Base-by-base conservation (phyloP, 2,113 vertebrate genomes). In the Sinocyclocheilus anshuiensis region DNA sequence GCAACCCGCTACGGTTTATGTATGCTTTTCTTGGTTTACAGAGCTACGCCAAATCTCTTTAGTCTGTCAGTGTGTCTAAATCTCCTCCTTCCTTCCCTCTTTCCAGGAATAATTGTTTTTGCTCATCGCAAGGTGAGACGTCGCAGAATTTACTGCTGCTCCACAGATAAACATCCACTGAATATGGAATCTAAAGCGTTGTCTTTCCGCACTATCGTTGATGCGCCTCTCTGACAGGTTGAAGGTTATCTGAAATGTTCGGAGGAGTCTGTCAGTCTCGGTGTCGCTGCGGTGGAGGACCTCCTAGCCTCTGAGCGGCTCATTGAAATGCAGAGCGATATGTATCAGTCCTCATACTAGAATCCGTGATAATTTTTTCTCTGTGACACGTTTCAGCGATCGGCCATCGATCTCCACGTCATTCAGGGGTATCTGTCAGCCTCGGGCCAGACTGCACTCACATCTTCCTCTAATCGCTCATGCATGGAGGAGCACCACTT, bases 391-490 rank as follows among this genome's bases (percentile, higher is more conserved):
- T 83, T 85, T 50, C 77, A 81, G 82, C 45, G 50, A 84, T 85
- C 67, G n/a, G 48, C 78, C 82, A 89, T 87, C 85, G 85, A 88
- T 90, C 90, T 87, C 76, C 12, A 29, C 26, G 67, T 88, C 74
- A 89, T 81, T 86, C 74, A 20, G 13, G 29, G 81, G 79, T 87
- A 87, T 89, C 79, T 57, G 71, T 88, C 86, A 88, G 83, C 86
- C 86, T 71, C 75, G 8, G 82, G 84, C 77, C 50, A 59, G 61
- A 24, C 12, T 53, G 77, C 10, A 39, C 24, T 65, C 26, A 55
- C 72, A 72, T 88, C 85, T 83, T 65, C 63, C 65, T 55, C 48
- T 48, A 61, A 88, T 86, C 36, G 72, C 45, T 85, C 85, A 90
- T n/a, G 33, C 84, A 83, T 59, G 26, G 77, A 76, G 26, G 53